phyloP scores from a whole-genome alignment of 2,888 invertebrate species.

The Eustalomyia histrio region DNA sequence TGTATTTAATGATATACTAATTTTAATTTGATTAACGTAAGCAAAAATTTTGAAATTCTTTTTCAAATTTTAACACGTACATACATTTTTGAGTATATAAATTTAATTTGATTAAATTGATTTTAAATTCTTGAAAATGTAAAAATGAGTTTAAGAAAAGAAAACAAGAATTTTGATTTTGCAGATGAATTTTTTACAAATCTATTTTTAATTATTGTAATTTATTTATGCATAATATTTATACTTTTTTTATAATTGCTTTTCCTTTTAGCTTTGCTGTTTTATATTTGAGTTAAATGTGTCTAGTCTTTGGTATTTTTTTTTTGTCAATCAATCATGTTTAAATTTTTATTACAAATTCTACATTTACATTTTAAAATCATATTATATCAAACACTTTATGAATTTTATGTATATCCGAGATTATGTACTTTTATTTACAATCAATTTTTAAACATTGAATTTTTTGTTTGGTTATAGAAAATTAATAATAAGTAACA shows the following conservation, averaged over 20 bases:
- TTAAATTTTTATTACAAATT: not conserved
- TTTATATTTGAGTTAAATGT: not conserved
- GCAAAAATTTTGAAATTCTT: not conserved
- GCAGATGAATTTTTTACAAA: slow-evolving; percentile 4
- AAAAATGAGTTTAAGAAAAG: not conserved
- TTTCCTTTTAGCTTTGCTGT: not conserved
- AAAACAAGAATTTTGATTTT: not conserved
- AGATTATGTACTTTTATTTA: not conserved
- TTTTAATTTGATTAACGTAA: slow-evolving; percentile 15
- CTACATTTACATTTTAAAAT: not conserved
- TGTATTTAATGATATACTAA: not conserved
- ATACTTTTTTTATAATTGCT: slow-evolving; percentile 16
- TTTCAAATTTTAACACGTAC: slow-evolving; percentile 9
- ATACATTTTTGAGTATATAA: slow-evolving; percentile 1
- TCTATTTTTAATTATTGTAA: not conserved
- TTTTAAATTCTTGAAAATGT: not conserved
- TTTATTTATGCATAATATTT: slow-evolving; percentile 9
- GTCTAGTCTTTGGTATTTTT: slow-evolving; percentile 17
- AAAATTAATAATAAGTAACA: slow-evolving; percentile 1
- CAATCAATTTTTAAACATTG: not conserved
- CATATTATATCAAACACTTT: not conserved
- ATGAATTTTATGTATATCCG: too few species aligned
- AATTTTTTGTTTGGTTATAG: not conserved
- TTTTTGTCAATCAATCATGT: slow-evolving; percentile 19
- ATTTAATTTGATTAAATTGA: slow-evolving; percentile 10